Percentiles rank a stretch among this genome's conserved stretches.
Conservation (phyloP, 2,797 vertebrate genomes). For the Gymnoscopelus braueri region DNA sequence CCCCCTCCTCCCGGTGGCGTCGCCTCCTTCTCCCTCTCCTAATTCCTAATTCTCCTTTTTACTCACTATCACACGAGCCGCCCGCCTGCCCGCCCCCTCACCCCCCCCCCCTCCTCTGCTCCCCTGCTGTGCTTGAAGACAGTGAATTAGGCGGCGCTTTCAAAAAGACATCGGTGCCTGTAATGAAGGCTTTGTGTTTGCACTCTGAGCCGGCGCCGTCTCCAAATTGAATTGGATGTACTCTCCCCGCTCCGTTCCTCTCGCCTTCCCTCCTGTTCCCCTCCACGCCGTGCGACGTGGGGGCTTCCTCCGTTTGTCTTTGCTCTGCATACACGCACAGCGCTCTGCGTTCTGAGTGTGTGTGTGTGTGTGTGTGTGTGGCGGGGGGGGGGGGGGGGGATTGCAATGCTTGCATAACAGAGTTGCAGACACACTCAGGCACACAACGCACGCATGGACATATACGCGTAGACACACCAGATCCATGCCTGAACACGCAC, state of each 20-base stretch:
- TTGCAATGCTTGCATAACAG: slow-evolving; percentile 16
- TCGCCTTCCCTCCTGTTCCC: slow-evolving; percentile 54
- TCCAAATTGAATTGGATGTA: slow-evolving; percentile 79
- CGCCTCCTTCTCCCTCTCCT: background rate
- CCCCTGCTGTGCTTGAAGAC: slow-evolving; percentile 45
- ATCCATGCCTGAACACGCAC: background rate
- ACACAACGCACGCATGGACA: slow-evolving; percentile 9
- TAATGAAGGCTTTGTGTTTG: slow-evolving; percentile 80
- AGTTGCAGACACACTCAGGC: slow-evolving; percentile 32
- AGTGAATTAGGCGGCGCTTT: slow-evolving; percentile 66
- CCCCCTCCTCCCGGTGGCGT: background rate
- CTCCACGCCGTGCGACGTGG: slow-evolving; percentile 40
- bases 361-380: no score
- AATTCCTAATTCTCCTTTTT: background rate
- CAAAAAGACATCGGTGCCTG: slow-evolving; percentile 62
- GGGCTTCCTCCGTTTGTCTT: background rate
- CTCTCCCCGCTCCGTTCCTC: slow-evolving; percentile 65
- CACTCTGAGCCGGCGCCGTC: slow-evolving; percentile 69
- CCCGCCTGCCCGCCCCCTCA: no score
- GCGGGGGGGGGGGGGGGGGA: no score
- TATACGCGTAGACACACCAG: background rate
- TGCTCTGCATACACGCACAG: no score
- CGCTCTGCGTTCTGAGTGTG: no score
- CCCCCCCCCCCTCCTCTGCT: background rate
- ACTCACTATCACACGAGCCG: no score